Evolutionary conservation across 2,113 vertebrate genomes (phyloP).

Genomic region (Tachuris rubrigastra): DNA sequence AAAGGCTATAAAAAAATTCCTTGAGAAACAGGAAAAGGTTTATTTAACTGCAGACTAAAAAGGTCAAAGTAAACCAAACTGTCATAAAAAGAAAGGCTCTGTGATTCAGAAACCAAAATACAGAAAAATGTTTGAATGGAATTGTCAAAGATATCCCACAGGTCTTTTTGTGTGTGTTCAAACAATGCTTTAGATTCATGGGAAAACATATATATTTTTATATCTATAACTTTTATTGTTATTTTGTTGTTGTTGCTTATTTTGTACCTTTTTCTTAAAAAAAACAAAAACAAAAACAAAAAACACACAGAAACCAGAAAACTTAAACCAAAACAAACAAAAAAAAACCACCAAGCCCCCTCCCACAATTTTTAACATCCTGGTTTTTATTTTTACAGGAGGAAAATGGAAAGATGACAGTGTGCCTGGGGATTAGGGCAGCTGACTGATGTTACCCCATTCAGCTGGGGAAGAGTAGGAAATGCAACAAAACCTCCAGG

Average conservation of each 20-base stretch:
- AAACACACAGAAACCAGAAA: neutral
- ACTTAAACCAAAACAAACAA: neutral
- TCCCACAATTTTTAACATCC: neutral
- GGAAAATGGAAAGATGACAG: neutral
- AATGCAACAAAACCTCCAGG: neutral
- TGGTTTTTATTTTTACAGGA: neutral
- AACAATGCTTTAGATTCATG: neutral
- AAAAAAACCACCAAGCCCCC: too few species aligned
- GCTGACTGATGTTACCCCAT: neutral
- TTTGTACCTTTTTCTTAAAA: neutral
- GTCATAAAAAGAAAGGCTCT: neutral
- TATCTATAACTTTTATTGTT: neutral
- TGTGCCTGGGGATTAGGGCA: neutral
- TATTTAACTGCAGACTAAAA: neutral
- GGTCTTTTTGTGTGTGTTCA: neutral
- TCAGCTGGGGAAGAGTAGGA: neutral
- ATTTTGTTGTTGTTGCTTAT: neutral
- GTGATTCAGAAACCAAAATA: neutral
- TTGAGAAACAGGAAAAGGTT: neutral
- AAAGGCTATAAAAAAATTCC: neutral
- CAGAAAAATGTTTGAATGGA: rapidly evolving
- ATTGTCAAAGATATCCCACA: neutral
- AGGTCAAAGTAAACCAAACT: neutral
- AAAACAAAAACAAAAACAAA: too few species aligned
- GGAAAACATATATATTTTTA: neutral